Evolutionary conservation across 64 coral and sea anemone genomes (phyloP).

Genomic region (Hydrozoanthus tunicans): DNA sequence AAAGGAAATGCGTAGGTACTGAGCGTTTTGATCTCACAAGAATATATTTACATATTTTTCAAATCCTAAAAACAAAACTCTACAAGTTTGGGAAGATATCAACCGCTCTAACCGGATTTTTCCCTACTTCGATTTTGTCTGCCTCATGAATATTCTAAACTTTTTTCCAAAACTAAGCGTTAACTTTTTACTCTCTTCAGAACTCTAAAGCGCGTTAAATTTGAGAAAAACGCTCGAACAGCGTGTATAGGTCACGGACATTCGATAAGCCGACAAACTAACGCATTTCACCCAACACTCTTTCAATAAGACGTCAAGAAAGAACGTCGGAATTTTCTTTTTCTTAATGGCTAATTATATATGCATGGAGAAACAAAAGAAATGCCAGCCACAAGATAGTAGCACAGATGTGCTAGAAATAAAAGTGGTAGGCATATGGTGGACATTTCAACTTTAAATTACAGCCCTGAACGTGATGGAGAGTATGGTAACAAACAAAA

Average conservation of each 20-base stretch:
- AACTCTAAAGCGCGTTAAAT: neutral
- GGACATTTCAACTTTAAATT: neutral
- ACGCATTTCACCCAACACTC: neutral
- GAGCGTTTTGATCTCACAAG: constrained; percentile 1
- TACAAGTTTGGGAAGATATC: neutral
- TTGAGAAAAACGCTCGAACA: constrained; percentile 1
- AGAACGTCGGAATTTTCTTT: constrained; percentile 16
- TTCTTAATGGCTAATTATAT: constrained; percentile 45
- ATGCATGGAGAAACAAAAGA: constrained; percentile 42
- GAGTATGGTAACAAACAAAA: neutral
- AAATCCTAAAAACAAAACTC: neutral
- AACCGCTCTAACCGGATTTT: neutral
- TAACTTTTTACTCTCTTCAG: constrained; percentile 21
- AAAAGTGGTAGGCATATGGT: neutral
- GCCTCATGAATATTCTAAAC: constrained; percentile 92
- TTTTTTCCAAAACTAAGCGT: constrained; percentile 85
- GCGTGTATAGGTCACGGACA: neutral
- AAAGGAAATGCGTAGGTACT: neutral
- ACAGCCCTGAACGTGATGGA: neutral
- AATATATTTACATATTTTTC: constrained; percentile 63
- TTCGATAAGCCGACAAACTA: constrained; percentile 49
- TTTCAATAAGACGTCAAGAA: neutral
- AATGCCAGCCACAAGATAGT: neutral
- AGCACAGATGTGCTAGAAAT: neutral
- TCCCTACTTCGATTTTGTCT: neutral